Evolutionary conservation across 2,797 vertebrate genomes (phyloP).

Genomic region (Lycodopsis pacificus): DNA sequence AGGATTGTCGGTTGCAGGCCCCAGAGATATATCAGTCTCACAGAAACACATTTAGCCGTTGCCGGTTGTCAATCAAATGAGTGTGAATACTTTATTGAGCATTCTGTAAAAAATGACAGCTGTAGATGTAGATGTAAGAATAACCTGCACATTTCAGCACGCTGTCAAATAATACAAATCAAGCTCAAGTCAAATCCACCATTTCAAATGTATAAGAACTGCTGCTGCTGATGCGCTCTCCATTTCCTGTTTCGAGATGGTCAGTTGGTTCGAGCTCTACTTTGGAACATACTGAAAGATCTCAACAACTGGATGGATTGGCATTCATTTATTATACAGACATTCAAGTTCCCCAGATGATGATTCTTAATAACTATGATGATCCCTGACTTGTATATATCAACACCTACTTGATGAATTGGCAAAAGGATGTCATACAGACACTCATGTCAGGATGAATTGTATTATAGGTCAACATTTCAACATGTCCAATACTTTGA

Average conservation of each 20-base stretch:
- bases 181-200: neutral
- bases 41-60: conserved; percentile 13
- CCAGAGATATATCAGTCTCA: neutral
- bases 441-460: neutral
- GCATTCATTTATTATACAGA: neutral
- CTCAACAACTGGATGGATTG: neutral
- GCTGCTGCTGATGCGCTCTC: neutral
- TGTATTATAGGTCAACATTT: neutral
- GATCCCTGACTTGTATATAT: neutral
- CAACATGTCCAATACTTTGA: neutral
- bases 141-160: neutral
- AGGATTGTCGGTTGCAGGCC: conserved; percentile 5
- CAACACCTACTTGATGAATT: neutral
- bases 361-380: neutral
- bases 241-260: neutral
- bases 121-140: neutral
- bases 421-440: neutral
- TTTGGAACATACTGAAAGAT: neutral
- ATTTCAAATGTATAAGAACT: neutral
- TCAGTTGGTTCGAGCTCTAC: neutral
- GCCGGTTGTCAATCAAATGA: conserved; percentile 16
- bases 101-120: neutral
- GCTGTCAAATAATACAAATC: neutral
- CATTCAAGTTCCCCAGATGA: neutral
- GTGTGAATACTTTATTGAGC: conserved; percentile 1